These are phyloP conservation scores for Myiopsitta monachus DNA, from an alignment of 2,113 vertebrate species.

Conservation along the genomic window DNA sequence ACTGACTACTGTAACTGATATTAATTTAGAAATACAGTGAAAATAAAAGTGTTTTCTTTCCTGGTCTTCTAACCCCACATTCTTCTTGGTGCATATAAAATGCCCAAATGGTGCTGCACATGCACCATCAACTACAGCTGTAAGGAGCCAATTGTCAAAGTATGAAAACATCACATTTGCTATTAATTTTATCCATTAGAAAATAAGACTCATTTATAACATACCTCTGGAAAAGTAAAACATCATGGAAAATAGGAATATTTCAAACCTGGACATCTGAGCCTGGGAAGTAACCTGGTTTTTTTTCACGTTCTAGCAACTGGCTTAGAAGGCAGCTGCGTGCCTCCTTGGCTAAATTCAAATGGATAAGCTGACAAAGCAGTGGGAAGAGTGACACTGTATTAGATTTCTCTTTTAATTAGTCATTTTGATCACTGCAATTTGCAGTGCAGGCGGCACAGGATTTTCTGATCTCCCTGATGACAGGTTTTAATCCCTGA, in stretches of 20 bases:
- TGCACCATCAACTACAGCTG: too few relatives aligned
- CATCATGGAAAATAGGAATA: not conserved
- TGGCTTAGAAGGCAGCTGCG: not conserved
- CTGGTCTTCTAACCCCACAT: not conserved
- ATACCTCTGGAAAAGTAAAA: not conserved
- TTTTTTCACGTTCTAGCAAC: not conserved
- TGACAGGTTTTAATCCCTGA: not conserved
- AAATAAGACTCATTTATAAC: not conserved
- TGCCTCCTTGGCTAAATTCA: not conserved
- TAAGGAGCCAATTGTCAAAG: not conserved
- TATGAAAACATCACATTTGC: not conserved
- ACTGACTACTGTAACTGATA: not conserved
- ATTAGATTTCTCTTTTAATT: not conserved
- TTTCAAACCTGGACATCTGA: not conserved
- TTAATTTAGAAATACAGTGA: not conserved
- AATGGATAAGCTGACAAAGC: not conserved
- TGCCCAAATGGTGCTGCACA: not conserved
- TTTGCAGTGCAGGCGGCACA: not conserved
- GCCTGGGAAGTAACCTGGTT: not conserved
- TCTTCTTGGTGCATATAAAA: not conserved
- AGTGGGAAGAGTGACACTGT: not conserved
- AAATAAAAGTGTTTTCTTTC: not conserved
- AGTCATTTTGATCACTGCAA: not conserved
- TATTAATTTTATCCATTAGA: not conserved
- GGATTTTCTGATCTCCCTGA: not conserved